A percentile compares a stretch with the other conserved stretches of the same genome.
Conservation (phyloP, 1,140 invertebrate species). For the Aphelinus atriplicis region DNA sequence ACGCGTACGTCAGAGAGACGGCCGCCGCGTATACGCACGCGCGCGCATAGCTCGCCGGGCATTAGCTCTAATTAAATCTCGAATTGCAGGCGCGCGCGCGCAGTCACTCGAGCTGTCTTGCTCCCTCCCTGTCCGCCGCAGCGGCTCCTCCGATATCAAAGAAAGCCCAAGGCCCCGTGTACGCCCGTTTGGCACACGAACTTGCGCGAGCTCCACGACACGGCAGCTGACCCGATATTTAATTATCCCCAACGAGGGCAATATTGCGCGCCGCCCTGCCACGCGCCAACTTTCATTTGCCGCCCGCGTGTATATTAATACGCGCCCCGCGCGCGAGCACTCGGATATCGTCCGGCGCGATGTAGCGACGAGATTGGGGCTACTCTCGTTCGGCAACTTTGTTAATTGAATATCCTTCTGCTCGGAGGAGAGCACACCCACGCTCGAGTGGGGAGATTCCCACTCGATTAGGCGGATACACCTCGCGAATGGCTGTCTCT, state of each 20-base stretch:
- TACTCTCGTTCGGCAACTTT: background rate
- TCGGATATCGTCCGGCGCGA: background rate
- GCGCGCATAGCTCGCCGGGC: background rate
- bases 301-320: slow-evolving; percentile 15
- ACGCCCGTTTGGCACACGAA: slow-evolving; percentile 50
- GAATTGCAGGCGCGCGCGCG: slow-evolving; percentile 45
- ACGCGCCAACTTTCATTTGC: slow-evolving; percentile 2
- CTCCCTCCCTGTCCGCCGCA: background rate
- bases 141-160: slow-evolving; percentile 55
- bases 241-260: slow-evolving; percentile 42
- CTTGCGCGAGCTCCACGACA: slow-evolving; percentile 27
- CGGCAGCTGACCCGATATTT: slow-evolving; percentile 39
- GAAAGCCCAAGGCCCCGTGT: slow-evolving; percentile 42
- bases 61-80: slow-evolving; percentile 59
- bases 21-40: background rate
- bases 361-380: background rate
- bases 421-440: too few species aligned
- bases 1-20: too few species aligned
- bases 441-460: too few species aligned
- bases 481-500: too few species aligned
- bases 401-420: too few species aligned
- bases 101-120: background rate
- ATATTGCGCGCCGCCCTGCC: background rate
- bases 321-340: background rate
- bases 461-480: too few species aligned